Conservation (phyloP, 1,140 invertebrate species). For the Oppia nitens region DNA sequence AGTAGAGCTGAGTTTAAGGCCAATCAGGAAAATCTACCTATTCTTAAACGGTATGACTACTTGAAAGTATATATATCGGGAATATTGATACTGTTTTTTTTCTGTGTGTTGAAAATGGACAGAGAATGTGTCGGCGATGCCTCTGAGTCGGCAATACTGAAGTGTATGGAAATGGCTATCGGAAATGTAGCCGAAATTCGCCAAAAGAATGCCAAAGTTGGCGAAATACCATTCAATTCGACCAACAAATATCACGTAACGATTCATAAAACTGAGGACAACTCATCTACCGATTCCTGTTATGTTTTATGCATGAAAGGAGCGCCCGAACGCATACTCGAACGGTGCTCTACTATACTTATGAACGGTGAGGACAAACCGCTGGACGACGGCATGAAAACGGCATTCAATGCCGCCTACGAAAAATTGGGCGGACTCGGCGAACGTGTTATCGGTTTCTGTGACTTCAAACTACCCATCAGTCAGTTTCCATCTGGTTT, state of each 20-base stretch:
- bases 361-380: slow-evolving; percentile 4
- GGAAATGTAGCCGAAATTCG: no score
- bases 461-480: slow-evolving; percentile 24
- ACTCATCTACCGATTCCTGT: slow-evolving; percentile 30
- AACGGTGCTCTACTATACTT: slow-evolving; percentile 54
- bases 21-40: slow-evolving; percentile 23
- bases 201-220: no score
- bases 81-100: slow-evolving; percentile 27
- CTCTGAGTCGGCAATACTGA: slow-evolving; percentile 85
- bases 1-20: slow-evolving; percentile 25
- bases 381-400: slow-evolving; percentile 25
- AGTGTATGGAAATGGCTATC: slow-evolving; percentile 86
- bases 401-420: slow-evolving; percentile 37
- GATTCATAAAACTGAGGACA: slow-evolving; percentile 32
- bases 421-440: slow-evolving; percentile 39
- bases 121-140: slow-evolving; percentile 71
- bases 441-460: slow-evolving; percentile 37
- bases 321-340: slow-evolving; percentile 90
- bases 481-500: no score
- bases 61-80: slow-evolving; percentile 44
- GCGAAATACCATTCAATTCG: no score
- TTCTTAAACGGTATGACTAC: slow-evolving; percentile 38
- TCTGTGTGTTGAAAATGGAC: slow-evolving; percentile 28
- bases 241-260: slow-evolving; percentile 36
- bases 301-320: slow-evolving; percentile 69